Conservation (phyloP, 2,797 vertebrate genomes). For the Sebastes trivittatus region DNA sequence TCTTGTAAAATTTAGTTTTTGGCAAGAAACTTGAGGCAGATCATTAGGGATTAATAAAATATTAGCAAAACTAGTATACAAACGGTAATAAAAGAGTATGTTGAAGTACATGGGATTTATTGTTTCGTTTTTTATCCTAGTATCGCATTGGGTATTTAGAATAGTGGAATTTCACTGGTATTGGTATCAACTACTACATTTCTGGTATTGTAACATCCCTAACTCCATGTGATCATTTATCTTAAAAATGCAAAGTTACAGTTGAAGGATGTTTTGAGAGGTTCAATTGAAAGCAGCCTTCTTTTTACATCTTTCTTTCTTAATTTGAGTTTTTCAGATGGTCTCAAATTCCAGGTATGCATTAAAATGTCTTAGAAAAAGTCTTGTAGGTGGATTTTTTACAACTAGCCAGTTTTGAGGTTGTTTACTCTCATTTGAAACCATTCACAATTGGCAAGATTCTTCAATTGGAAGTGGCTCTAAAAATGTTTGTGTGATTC, state of each 20-base stretch:
- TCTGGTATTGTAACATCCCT: too few species aligned
- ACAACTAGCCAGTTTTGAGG: neutral
- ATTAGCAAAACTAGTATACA: too few species aligned
- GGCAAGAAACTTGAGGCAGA: too few species aligned
- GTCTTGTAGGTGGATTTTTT: neutral
- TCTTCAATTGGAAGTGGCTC: neutral
- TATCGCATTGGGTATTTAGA: too few species aligned
- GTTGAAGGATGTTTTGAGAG: neutral
- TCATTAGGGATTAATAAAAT: too few species aligned
- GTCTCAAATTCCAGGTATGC: neutral
- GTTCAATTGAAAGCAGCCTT: neutral
- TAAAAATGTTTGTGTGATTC: neutral
- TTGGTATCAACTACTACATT: too few species aligned
- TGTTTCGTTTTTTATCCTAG: too few species aligned
- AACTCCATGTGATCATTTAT: neutral
- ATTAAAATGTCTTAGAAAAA: neutral
- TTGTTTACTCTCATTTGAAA: neutral
- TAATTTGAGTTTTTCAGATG: neutral
- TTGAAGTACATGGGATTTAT: too few species aligned
- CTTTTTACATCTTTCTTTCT: neutral
- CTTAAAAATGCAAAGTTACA: neutral
- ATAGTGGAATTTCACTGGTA: too few species aligned
- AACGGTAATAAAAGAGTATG: too few species aligned
- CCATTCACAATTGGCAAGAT: neutral
- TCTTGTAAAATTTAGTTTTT: too few species aligned